phyloP scores from a whole-genome alignment of 2,888 invertebrate species.

The Tortricodes alternella region DNA sequence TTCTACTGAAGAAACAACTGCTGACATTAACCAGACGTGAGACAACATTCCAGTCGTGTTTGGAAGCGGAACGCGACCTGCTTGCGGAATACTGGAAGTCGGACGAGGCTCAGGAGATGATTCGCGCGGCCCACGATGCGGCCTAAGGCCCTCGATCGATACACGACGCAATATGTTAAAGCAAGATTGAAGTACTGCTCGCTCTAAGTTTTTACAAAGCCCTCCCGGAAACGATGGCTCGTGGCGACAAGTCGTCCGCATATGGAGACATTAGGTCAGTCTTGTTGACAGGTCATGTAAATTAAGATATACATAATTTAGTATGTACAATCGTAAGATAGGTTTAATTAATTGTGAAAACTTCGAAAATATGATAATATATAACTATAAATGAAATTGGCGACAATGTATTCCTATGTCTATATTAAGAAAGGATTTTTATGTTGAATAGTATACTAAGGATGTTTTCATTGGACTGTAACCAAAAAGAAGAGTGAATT shows the following conservation, averaged over 20 bases:
- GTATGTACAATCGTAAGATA: not conserved
- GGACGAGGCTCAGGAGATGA: conserved; percentile 84
- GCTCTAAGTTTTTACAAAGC: not conserved
- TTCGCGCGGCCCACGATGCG: conserved; percentile 45
- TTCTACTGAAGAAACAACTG: conserved; percentile 79
- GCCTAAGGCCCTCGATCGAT: not conserved
- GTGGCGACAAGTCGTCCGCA: not conserved
- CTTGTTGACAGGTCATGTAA: not conserved
- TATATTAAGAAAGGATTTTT: not conserved
- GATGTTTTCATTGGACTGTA: conserved; percentile 7
- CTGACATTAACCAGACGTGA: conserved; percentile 75
- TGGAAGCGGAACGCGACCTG: conserved; percentile 86
- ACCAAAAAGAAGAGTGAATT: not conserved
- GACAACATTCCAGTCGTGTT: conserved; percentile 83
- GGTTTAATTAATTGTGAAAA: conserved; percentile 9
- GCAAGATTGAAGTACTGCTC: not conserved
- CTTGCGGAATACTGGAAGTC: conserved; percentile 89
- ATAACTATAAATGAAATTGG: conserved; percentile 4
- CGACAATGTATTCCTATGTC: not conserved
- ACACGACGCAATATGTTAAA: not conserved
- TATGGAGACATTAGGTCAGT: not conserved
- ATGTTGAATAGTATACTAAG: conserved; percentile 3
- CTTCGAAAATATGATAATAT: conserved; percentile 5
- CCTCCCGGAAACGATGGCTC: not conserved
- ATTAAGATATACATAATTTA: not conserved